Base-by-base conservation (phyloP, 2,797 vertebrate genomes). In the Gadopsis bispinosus region DNA sequence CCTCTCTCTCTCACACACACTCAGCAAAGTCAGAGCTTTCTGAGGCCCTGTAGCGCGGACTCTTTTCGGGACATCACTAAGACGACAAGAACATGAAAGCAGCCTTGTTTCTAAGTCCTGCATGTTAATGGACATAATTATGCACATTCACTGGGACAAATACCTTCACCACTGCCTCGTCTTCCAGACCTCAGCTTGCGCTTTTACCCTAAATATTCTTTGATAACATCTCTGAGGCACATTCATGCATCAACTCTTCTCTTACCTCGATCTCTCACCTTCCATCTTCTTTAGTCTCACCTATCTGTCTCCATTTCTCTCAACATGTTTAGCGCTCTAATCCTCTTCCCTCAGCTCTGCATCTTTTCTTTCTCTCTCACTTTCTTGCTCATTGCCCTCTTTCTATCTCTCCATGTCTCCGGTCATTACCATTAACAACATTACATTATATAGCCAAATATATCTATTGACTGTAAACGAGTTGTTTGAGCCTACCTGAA, bases 81-180 rank as follows among this genome's bases (percentile, higher is more conserved):
- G n/a, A 64, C 22, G 47, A 58, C 35, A 68, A 65, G 33, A 75
- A 82, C 35, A 45, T 78, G 17, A 83, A 82, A 75, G 66, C 48
- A 41, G 47, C 12, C 19, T 35, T 20, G 26, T 71, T 80, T 63
- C 29, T 51, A 16, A 37, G 51, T 47, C 41, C 20, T 69, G 56
- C 56, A 47, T 74, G 60, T 50, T 74, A 43, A 71, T 61, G 33
- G 29, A 6, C 31, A 48, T 17, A 26, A 26, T 26, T 26, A 17
- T 5, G 4, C 37, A 70, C 31, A 41, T 55, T 64, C 19, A 62
- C 20, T 29, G 8, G 43, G 43, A 79, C 62, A 31, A 67, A 68
- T 54, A 45, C 59, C 37, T 41, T 51, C 45, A 71, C 63, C 48
- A 22, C 33, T 43, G 37, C 33, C 29, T 81, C 17, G 39, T 26